Percentiles rank a stretch among this genome's conserved stretches.
These are phyloP conservation scores for Ceraclea dissimilis DNA, from an alignment of 2,888 invertebrate species.

Conservation along the genomic window DNA sequence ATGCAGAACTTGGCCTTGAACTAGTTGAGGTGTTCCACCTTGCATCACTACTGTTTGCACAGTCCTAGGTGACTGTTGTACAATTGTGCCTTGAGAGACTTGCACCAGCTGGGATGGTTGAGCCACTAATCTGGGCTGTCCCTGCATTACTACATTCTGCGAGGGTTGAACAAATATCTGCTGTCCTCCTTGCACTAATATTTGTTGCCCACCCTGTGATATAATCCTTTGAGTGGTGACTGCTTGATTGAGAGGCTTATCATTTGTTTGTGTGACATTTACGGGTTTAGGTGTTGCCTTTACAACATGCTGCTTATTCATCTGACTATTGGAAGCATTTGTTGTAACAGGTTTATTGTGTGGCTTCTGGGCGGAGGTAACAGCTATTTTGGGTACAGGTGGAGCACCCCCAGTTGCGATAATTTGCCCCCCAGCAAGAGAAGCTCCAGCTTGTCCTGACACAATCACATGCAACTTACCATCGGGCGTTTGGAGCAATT, in stretches of 20 bases:
- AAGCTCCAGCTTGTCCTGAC: slow-evolving; percentile 52
- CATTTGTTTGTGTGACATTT: slow-evolving; percentile 1
- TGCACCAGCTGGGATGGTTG: slow-evolving; percentile 24
- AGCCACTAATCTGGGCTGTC: slow-evolving; percentile 28
- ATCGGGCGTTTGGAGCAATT: slow-evolving; percentile 87
- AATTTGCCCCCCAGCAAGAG: slow-evolving; percentile 41
- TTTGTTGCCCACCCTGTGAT: slow-evolving; percentile 29
- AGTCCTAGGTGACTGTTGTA: slow-evolving; percentile 25
- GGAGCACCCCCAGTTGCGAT: slow-evolving; percentile 32
- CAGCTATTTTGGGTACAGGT: slow-evolving; percentile 23
- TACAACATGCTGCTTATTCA: slow-evolving; percentile 21
- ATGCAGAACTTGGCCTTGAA: slow-evolving; percentile 32
- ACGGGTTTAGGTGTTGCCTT: slow-evolving; percentile 12
- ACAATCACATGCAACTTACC: slow-evolving; percentile 83
- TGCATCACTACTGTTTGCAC: slow-evolving; percentile 31
- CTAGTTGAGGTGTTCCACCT: slow-evolving; percentile 28
- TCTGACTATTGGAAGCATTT: slow-evolving; percentile 20
- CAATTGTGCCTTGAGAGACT: slow-evolving; percentile 27
- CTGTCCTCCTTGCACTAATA: slow-evolving; percentile 33
- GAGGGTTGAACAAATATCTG: slow-evolving; percentile 38
- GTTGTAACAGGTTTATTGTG: slow-evolving; percentile 22
- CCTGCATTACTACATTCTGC: slow-evolving; percentile 30
- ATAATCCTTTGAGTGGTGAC: slow-evolving; percentile 28
- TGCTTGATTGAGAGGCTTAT: neutral
- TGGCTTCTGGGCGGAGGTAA: slow-evolving; percentile 25